Percentiles rank a stretch among this genome's conserved stretches.
Conservation (phyloP, 2,888 invertebrate species). For the Zeuzera pyrina region DNA sequence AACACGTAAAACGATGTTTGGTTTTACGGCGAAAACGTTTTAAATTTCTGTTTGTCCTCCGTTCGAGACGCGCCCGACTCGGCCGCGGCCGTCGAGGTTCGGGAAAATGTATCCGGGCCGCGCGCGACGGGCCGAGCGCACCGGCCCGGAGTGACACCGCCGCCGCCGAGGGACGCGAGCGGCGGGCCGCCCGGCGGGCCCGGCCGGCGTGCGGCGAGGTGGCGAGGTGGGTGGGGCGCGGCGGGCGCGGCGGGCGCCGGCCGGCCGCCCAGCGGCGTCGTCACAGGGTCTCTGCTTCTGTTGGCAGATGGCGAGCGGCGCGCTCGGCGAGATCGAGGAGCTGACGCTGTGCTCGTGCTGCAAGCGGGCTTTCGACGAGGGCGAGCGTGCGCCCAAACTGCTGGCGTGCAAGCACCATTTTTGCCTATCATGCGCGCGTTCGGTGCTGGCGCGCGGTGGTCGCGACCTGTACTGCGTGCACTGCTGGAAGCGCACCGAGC, state of each 20-base stretch:
- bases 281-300: not conserved
- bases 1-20: constrained; percentile 40
- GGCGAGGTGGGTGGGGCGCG: not conserved
- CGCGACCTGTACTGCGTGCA: constrained; percentile 80
- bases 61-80: constrained; percentile 14
- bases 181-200: constrained; percentile 22
- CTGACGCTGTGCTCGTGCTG: constrained; percentile 83
- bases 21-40: constrained; percentile 22
- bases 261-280: not conserved
- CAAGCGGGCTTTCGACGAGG: constrained; percentile 82
- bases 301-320: constrained; percentile 72
- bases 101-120: constrained; percentile 21
- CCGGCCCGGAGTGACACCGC: constrained; percentile 14
- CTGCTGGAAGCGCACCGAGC: constrained; percentile 82
- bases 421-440: constrained; percentile 82
- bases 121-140: constrained; percentile 12
- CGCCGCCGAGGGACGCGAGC: too few relatives aligned
- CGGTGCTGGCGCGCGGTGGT: constrained; percentile 77
- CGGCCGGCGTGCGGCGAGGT: constrained; percentile 20
- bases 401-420: constrained; percentile 85
- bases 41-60: constrained; percentile 21
- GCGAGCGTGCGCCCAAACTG: constrained; percentile 80
- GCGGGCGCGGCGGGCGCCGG: not conserved
- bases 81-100: constrained; percentile 14
- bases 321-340: constrained; percentile 80